Conservation (phyloP, 2,888 invertebrate species). For the Mesorhabditis sp. region DNA sequence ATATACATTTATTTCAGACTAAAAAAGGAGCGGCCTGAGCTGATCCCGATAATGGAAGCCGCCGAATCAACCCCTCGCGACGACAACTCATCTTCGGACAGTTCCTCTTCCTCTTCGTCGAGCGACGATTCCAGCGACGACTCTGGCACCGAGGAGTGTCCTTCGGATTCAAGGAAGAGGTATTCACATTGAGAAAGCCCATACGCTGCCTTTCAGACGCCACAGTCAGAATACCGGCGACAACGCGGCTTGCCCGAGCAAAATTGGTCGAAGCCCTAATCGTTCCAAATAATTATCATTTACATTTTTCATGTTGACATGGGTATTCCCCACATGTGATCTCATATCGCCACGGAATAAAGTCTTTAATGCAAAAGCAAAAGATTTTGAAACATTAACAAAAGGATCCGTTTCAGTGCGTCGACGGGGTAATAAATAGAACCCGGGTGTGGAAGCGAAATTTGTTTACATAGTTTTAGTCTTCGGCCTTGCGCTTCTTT, state of each 20-base stretch:
- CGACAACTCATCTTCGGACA: neutral
- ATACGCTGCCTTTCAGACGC: neutral
- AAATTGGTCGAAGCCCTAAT: neutral
- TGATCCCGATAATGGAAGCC: conserved; percentile 25
- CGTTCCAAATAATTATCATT: too few species aligned
- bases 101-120: neutral
- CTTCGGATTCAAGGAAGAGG: too few species aligned
- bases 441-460: too few species aligned
- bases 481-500: too few species aligned
- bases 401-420: too few species aligned
- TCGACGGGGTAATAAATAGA: too few species aligned
- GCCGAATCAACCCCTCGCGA: conserved; percentile 9
- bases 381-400: too few species aligned
- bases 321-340: too few species aligned
- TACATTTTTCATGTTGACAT: too few species aligned
- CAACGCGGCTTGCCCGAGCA: conserved; percentile 2
- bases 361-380: too few species aligned
- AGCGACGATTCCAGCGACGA: conserved; percentile 1
- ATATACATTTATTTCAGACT: conserved; percentile 21
- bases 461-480: too few species aligned
- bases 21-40: conserved; percentile 30
- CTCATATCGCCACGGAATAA: too few species aligned
- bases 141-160: neutral
- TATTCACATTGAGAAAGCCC: neutral
- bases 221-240: neutral